Base-by-base conservation (phyloP, 2,797 vertebrate genomes). In the Huso huso region DNA sequence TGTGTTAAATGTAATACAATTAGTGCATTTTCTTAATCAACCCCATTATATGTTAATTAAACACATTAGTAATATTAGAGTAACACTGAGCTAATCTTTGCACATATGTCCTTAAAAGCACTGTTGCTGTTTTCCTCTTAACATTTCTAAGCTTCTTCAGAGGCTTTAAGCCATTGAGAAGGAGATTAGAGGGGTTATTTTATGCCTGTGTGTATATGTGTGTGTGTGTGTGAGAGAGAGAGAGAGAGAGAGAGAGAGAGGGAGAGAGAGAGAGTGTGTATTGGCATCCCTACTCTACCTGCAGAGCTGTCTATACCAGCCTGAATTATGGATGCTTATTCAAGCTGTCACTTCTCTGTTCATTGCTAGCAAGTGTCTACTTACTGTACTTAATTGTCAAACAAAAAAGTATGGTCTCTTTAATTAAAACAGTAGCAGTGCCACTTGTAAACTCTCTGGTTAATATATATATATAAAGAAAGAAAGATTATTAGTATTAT, bases 71-170 rank as follows among this genome's bases (percentile, higher is more conserved):
- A 37, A 37, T 37, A 3, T 37, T 37, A 37, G 23, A 37, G 23
- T 37, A 37, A 3, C 23, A 37, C 23, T 37, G 23, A 37, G 23
- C 23, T 37, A 37, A 88, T 86, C 81, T 81, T 82, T 82, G 57
- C 78, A 79, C 71, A 81, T 81, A 86, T 83, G 79, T 82, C 81
- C 80, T 89, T 82, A 84, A 83, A 87, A 88, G 80, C 78, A 84
- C 81, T 81, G 80, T 86, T 79, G 82, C 75, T 78, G 76, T 81
- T 80, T 82, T 81, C 75, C 69, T 76, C 76, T 84, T 86, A 81
- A 87, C 23, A 86, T 88, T 87, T 86, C 89, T 87, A 87, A 86
- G 80, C 79, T 84, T 83, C 79, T 89, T 88, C 79, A 67, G 79
- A 82, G 75, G 74, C 83, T 80, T 71, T 78, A 86, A 87, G 80